Conservation (phyloP, 1,140 invertebrate genomes). For the Bombyx mori region ASM3026992v2 NC_085123.1:2911501-2912000, state of each 20-base stretch:
- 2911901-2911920: neutral
- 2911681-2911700: conserved; percentile 48
- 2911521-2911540: conserved; percentile 18
- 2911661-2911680: conserved; percentile 38
- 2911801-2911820: conserved; percentile 1
- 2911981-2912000: neutral
- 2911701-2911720: conserved; percentile 56
- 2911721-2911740: conserved; percentile 77
- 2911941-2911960: no score
- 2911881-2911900: neutral
- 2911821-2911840: neutral
- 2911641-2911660: conserved; percentile 35
- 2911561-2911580: conserved; percentile 58
- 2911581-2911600: conserved; percentile 62
- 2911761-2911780: conserved; percentile 80
- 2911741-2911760: conserved; percentile 78
- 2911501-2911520: conserved; percentile 6
- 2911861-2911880: neutral
- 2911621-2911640: conserved; percentile 60
- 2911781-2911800: conserved; percentile 77
- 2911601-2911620: conserved; percentile 70
- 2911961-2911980: no score
- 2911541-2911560: conserved; percentile 45
- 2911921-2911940: neutral
- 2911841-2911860: neutral